phyloP scores from a whole-genome alignment of 2,113 vertebrate species.

The Amazona guildingii region DNA sequence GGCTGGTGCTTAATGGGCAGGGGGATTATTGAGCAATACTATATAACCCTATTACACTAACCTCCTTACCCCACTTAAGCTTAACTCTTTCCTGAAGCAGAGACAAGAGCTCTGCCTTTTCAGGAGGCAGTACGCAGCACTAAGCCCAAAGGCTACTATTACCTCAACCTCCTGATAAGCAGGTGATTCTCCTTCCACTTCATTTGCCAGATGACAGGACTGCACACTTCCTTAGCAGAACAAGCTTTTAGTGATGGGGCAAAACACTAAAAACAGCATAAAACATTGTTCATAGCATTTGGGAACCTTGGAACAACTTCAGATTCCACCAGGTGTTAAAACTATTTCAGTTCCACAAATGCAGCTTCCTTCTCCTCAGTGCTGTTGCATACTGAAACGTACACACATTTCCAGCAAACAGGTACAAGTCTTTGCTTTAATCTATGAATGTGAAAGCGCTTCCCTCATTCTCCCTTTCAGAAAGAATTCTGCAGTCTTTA shows the following conservation, averaged over 20 bases:
- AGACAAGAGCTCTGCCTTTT: not conserved
- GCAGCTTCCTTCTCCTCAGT: not conserved
- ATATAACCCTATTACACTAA: not conserved
- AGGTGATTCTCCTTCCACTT: not conserved
- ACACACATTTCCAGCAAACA: not conserved
- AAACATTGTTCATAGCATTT: not conserved
- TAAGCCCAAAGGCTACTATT: not conserved
- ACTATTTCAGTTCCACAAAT: not conserved
- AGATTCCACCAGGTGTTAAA: not conserved
- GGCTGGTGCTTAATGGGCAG: not conserved
- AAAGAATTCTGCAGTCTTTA: not conserved
- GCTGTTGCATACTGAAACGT: not conserved
- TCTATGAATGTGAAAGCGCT: not conserved
- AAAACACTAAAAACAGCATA: not conserved
- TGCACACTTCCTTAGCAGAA: not conserved
- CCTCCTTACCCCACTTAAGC: not conserved
- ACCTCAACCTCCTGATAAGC: not conserved
- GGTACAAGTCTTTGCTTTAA: not conserved
- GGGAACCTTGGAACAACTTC: not conserved
- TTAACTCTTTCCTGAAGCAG: not conserved
- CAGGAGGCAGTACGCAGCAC: accelerated
- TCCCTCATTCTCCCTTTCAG: not conserved
- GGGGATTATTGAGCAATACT: not conserved
- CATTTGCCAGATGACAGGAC: not conserved
- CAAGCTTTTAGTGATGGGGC: not conserved